These are phyloP conservation scores for Tauraco erythrolophus DNA, from an alignment of 2,113 vertebrate species.

Conservation along the genomic window DNA sequence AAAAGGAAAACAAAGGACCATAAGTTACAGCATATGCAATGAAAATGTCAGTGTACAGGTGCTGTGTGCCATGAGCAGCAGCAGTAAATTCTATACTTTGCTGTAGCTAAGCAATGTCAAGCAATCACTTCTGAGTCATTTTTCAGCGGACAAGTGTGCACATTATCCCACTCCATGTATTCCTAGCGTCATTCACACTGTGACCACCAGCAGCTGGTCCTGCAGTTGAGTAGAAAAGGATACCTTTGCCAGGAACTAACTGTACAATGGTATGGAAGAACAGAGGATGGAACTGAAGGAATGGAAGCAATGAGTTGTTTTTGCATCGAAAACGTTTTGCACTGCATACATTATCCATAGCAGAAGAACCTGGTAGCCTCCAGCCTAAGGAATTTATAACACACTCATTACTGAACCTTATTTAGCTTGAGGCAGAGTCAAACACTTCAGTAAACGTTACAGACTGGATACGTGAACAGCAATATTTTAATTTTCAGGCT, in stretches of 20 bases:
- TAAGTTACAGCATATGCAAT: neutral
- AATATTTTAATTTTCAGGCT: neutral
- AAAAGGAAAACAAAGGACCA: neutral
- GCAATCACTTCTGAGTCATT: slow-evolving; percentile 15
- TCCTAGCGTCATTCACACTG: neutral
- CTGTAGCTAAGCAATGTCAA: neutral
- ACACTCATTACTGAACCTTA: slow-evolving; percentile 4
- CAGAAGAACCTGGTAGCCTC: neutral
- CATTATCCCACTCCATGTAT: neutral
- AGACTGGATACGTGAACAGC: neutral
- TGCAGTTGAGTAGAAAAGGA: neutral
- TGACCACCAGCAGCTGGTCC: neutral
- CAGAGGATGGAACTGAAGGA: neutral
- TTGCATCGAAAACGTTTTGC: neutral
- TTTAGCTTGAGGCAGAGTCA: slow-evolving; percentile 18
- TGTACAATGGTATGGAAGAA: neutral
- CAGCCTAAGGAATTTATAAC: slow-evolving; percentile 23
- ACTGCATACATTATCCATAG: neutral
- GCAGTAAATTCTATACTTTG: slow-evolving; percentile 7
- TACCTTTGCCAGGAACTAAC: neutral
- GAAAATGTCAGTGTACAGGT: neutral
- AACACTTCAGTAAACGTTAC: slow-evolving; percentile 17
- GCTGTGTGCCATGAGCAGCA: neutral
- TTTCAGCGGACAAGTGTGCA: neutral
- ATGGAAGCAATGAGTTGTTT: neutral